Conservation (phyloP, 1,140 invertebrate genomes). For the Sarcophaga bullata region DNA sequence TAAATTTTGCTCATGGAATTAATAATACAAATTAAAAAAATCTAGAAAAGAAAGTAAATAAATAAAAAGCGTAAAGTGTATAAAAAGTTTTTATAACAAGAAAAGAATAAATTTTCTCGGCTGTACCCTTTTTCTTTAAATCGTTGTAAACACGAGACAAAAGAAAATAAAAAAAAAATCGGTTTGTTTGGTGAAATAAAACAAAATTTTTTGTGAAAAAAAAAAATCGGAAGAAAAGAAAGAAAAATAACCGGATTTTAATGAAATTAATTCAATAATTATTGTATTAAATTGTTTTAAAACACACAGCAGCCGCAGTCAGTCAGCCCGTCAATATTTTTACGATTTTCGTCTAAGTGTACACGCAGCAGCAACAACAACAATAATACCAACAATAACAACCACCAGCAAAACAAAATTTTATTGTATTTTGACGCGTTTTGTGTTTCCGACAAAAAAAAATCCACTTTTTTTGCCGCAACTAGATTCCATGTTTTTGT, state of each 20-base stretch:
- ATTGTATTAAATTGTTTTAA: neutral
- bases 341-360: neutral
- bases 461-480: constrained; percentile 6
- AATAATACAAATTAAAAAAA: neutral
- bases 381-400: neutral
- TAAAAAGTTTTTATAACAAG: neutral
- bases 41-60: neutral
- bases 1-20: neutral
- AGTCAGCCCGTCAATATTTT: neutral
- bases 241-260: neutral
- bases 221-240: neutral
- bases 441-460: constrained; percentile 15
- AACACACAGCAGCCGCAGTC: neutral
- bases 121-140: constrained; percentile 7
- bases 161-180: neutral
- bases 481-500: neutral
- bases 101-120: constrained; percentile 9
- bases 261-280: neutral
- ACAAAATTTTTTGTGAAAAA: too few species aligned
- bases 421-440: constrained; percentile 22
- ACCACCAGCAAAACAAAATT: neutral
- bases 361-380: neutral
- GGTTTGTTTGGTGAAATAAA: neutral
- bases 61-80: too few species aligned
- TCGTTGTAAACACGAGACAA: constrained; percentile 11